Evolutionary conservation across 2,888 invertebrate species (phyloP).

Genomic region (Dendrolimus houi): DNA sequence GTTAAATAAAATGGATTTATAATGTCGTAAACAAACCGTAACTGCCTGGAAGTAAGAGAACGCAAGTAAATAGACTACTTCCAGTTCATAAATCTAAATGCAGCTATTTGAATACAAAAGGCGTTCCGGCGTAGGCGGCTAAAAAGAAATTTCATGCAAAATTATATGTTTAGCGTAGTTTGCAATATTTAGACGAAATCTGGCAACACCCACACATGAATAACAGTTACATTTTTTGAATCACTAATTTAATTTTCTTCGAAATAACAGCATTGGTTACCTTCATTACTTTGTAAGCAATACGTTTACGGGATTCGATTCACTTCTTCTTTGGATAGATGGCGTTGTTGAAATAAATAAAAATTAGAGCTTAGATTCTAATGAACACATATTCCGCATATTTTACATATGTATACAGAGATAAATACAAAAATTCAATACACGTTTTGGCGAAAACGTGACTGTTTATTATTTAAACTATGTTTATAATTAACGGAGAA

Average conservation of each 20-base stretch:
- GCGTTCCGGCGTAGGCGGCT: background rate
- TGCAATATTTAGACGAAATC: background rate
- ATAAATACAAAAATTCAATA: no score
- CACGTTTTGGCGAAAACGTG: no score
- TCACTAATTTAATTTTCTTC: background rate
- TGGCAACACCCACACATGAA: background rate
- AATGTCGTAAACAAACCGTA: conserved; percentile 20
- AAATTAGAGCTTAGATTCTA: no score
- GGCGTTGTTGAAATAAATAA: no score
- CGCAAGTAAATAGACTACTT: background rate
- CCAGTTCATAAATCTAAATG: background rate
- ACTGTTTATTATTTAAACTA: no score
- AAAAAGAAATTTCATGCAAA: conserved; percentile 1
- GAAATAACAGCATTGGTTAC: background rate
- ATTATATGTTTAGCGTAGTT: background rate
- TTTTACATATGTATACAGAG: no score
- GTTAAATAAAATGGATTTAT: conserved; percentile 22
- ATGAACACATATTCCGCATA: no score
- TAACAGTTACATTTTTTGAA: background rate
- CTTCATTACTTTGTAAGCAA: no score
- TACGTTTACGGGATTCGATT: no score
- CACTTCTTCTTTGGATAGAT: no score
- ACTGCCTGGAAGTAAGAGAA: background rate
- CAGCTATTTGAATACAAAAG: background rate
- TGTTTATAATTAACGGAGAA: no score